Conservation (phyloP, 2,797 vertebrate genomes). For the Pseudopleuronectes americanus region DNA sequence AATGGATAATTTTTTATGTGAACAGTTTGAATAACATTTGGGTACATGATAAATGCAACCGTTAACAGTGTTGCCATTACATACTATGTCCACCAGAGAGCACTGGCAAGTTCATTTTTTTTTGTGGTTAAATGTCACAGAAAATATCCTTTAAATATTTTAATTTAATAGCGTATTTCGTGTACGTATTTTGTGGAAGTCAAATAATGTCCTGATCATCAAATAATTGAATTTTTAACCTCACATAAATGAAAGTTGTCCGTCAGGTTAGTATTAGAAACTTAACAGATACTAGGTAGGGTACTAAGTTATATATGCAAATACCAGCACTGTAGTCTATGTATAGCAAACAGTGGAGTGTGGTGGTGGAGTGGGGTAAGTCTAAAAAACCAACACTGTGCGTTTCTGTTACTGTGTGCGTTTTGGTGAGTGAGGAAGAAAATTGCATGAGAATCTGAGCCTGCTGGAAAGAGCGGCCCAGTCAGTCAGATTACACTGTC, state of each 20-base stretch:
- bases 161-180: too few relatives aligned
- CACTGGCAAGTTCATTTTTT: not conserved
- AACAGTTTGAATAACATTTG: too few relatives aligned
- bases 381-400: conserved; percentile 18
- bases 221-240: not conserved
- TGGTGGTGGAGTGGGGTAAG: conserved; percentile 2
- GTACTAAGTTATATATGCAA: conserved; percentile 1
- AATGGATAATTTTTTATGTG: too few relatives aligned
- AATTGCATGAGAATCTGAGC: conserved; percentile 66
- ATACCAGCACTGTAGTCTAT: conserved; percentile 1
- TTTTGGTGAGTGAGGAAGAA: conserved; percentile 28
- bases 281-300: not conserved
- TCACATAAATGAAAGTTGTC: not conserved
- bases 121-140: not conserved
- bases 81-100: conserved; percentile 3
- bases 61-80: not conserved
- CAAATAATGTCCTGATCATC: not conserved
- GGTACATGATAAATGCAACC: not conserved
- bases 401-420: conserved; percentile 11
- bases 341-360: conserved; percentile 12
- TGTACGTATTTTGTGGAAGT: too few relatives aligned
- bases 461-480: conserved; percentile 59
- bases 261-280: not conserved
- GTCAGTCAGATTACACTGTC: conserved; percentile 80
- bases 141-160: too few relatives aligned